Evolutionary conservation across 1,140 invertebrate species (phyloP).

Genomic region (Ericerus pela): DNA sequence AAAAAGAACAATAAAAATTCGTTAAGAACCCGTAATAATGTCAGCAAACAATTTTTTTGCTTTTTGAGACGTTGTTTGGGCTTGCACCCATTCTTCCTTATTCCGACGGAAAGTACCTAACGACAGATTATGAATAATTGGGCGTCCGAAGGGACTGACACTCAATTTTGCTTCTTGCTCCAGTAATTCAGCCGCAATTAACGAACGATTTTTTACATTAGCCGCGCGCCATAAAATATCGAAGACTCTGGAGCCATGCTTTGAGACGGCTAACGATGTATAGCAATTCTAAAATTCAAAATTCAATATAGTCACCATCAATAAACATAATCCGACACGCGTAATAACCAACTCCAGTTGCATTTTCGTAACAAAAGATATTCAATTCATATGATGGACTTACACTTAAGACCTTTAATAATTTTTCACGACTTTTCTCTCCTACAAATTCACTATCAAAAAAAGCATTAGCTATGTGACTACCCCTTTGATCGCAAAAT

Average conservation of each 20-base stretch:
- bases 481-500: no score
- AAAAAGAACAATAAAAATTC: no score
- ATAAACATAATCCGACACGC: no score
- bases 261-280: conserved; percentile 10
- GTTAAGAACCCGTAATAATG: no score
- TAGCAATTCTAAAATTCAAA: conserved; percentile 11
- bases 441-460: no score
- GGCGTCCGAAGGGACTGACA: conserved; percentile 9
- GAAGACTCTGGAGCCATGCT: conserved; percentile 13
- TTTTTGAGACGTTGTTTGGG: not conserved
- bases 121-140: conserved; percentile 12
- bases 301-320: no score
- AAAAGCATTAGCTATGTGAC: no score
- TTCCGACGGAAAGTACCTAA: conserved; percentile 13
- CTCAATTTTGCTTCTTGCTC: conserved; percentile 11
- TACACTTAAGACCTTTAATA: no score
- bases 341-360: no score
- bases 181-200: conserved; percentile 13
- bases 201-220: not conserved
- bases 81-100: conserved; percentile 12
- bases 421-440: no score
- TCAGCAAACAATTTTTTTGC: not conserved
- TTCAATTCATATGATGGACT: no score
- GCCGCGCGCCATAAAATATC: conserved; percentile 13
- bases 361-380: no score